Base-by-base conservation (phyloP, 2,888 invertebrate genomes). In the Acleris literana region DNA sequence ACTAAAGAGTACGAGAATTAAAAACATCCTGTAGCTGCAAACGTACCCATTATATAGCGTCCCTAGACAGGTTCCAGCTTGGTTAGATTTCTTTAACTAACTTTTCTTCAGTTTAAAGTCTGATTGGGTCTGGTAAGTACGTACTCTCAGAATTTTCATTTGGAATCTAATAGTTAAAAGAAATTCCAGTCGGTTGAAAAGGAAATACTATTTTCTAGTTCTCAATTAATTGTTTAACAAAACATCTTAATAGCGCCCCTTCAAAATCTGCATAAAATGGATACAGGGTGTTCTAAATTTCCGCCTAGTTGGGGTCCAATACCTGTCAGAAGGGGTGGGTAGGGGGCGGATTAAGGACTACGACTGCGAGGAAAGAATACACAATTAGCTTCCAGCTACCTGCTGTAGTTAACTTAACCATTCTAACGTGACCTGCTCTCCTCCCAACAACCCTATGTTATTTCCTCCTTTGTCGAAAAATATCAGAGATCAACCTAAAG, bases 361-460 rank as follows among this genome's bases (percentile, higher is more conserved):
- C 81, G 79, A 81, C 84, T 86, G 87, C 92, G 90, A 90, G 91
- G 88, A 92, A 92, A 92, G 92, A 92, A 92, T 92, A 92, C 92
- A 90, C 89, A 92, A 92, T 92, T 92, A 92, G 92, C 86, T 89
- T 81, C 83, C 83, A 82, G 83, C 90, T 92, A 92, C 92, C 92
- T 92, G 92, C 88, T 87, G 84, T 79, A 87, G 85, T 88, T 86
- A 86, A 86, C 83, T 84, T 83, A 86, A 81, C 91, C 90, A 90
- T 82, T 76, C 71, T 80, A 82, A 72, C 66, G 65, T 77, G 85
- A 82, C 68, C 86, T 73, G 65, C 71, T 77, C 76, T 77, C 76
- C 73, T 76, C 77, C 77, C 80, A 75, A 76, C 72, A 72, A 65
- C 33, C 1, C 20, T 70, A 63, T 69, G 68, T 61, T 54, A 68